Evolutionary conservation across 2,113 vertebrate species (phyloP).

Genomic region (Tringa solitaria): DNA sequence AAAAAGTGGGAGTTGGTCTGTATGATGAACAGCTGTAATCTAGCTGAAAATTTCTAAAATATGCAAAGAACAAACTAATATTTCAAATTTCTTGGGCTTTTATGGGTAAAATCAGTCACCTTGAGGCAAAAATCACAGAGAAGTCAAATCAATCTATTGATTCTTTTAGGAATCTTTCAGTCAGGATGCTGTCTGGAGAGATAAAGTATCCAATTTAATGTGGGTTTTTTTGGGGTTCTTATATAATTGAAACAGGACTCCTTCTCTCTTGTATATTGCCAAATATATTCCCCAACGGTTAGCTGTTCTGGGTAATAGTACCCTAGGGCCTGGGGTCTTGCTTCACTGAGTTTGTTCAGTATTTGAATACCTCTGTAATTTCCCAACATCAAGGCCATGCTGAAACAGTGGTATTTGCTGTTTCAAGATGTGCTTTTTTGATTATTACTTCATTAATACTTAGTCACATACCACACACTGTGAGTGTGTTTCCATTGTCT

Average conservation of each 20-base stretch:
- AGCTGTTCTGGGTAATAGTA: not conserved
- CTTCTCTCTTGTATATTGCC: not conserved
- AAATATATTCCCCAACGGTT: not conserved
- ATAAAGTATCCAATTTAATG: not conserved
- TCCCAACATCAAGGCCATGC: not conserved
- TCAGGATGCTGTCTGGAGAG: not conserved
- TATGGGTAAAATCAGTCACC: not conserved
- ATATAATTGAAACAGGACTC: not conserved
- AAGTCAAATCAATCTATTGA: not conserved
- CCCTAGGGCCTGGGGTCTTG: not conserved
- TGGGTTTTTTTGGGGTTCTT: not conserved
- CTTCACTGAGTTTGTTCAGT: not conserved
- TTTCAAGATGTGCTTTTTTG: not conserved
- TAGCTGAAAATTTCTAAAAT: not conserved
- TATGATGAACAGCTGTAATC: not conserved
- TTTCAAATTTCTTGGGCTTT: not conserved
- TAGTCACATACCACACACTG: rapidly evolving
- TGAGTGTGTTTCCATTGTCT: not conserved
- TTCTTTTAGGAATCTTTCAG: not conserved
- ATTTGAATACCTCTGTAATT: not conserved
- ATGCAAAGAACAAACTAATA: not conserved
- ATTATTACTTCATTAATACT: not conserved
- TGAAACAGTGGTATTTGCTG: not conserved
- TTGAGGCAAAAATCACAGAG: not conserved
- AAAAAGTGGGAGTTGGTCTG: not conserved